Evolutionary conservation across 2,113 vertebrate species (phyloP).

Genomic region (Gobio gobio): DNA sequence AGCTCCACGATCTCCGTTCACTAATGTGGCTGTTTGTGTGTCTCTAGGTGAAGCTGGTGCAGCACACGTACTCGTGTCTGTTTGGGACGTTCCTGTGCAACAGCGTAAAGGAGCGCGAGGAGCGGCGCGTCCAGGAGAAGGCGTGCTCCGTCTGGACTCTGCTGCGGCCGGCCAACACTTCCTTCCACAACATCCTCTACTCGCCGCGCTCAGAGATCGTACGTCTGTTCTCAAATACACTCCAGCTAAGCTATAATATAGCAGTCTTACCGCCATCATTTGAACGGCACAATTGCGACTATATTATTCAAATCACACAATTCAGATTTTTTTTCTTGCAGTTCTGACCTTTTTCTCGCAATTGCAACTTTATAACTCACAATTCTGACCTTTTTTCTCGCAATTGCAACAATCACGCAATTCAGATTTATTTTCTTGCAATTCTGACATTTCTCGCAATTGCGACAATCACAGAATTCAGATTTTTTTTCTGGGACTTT

Average conservation of each 20-base stretch:
- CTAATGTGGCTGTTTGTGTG: neutral
- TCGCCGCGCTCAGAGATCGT: slow-evolving; percentile 94
- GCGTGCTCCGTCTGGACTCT: slow-evolving; percentile 97
- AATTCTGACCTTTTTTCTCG: no score
- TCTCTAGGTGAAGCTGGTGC: slow-evolving; percentile 92
- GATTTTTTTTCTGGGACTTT: no score
- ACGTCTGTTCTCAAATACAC: slow-evolving; percentile 46
- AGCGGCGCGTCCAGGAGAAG: slow-evolving; percentile 89
- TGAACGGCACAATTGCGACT: no score
- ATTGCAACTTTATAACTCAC: no score
- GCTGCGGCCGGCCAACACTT: slow-evolving; percentile 90
- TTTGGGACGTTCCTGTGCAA: slow-evolving; percentile 99
- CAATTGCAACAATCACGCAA: no score
- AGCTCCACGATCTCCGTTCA: no score
- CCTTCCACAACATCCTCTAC: slow-evolving; percentile 96
- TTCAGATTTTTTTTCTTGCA: no score
- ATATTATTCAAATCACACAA: no score
- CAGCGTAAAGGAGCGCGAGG: slow-evolving; percentile 94
- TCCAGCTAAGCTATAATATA: neutral
- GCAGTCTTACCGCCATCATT: neutral
- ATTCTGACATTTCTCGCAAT: no score
- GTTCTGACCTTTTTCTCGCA: no score
- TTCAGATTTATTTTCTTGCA: no score
- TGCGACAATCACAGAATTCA: no score
- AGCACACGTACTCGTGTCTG: slow-evolving; percentile 98